Evolutionary conservation across 2,113 vertebrate genomes (phyloP).

Genomic region (Manacus vitellinus): DNA sequence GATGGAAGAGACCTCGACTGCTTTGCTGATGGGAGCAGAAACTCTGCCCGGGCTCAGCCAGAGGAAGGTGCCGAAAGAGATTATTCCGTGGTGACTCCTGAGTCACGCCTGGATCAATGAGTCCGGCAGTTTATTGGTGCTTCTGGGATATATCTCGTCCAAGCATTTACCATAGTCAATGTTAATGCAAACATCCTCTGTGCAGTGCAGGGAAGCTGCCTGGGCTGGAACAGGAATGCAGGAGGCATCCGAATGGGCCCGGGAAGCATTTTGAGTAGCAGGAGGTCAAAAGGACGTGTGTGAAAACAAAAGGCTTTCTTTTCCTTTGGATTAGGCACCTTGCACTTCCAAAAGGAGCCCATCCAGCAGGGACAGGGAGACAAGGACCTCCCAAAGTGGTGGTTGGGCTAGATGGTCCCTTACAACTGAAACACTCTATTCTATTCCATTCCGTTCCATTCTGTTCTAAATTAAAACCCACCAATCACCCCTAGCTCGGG

Average conservation of each 20-base stretch:
- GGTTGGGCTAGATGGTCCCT: background rate
- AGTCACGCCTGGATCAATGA: constrained; percentile 22
- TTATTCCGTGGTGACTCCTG: constrained; percentile 42
- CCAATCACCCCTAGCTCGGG: rapidly evolving
- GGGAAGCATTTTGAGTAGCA: background rate
- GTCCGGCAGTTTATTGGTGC: background rate
- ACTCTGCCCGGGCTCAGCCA: background rate
- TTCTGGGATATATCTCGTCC: background rate
- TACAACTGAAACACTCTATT: background rate
- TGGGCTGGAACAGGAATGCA: background rate
- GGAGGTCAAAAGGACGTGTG: background rate
- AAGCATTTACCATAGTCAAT: background rate
- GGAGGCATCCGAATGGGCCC: background rate
- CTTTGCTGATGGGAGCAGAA: constrained; percentile 50
- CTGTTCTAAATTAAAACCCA: background rate
- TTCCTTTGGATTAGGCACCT: background rate
- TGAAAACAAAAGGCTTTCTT: background rate
- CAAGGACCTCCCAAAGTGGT: background rate
- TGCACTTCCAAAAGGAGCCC: background rate
- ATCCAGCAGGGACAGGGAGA: background rate
- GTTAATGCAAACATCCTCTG: constrained; percentile 2
- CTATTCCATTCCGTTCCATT: background rate
- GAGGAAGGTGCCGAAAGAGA: background rate
- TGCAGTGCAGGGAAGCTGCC: background rate
- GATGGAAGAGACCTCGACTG: constrained; percentile 20